Base-by-base conservation (phyloP, 2,797 vertebrate species). In the Premnoplex brunnescens region DNA sequence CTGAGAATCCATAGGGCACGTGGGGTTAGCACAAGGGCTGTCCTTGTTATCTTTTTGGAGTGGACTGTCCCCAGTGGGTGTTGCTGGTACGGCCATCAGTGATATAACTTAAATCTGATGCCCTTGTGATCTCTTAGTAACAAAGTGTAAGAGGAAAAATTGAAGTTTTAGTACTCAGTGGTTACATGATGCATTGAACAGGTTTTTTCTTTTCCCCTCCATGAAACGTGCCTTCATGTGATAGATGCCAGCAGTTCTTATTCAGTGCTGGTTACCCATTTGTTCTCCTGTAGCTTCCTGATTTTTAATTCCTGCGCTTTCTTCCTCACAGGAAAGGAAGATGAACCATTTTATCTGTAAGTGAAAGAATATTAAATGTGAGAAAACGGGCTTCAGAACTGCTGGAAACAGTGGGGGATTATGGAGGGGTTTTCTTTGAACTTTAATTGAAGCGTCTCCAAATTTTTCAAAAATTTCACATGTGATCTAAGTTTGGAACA, bases 391-490 rank as follows among this genome's bases (percentile, higher is more conserved):
- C 5, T 58, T 94, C 36, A n/a, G 39, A 58, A n/a, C 67, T 89
- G 28, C 44, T 1, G 3, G 54, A 16, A 48, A 6, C 15, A 20
- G 43, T 5, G n/a, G 49, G 30, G n/a, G 24, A 1, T 78, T 66
- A 11, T 6, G 32, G 51, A 58, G n/a, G 32, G 4, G 21, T 28
- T 73, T n/a, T 28, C n/a, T 88, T 63, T 63, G 44, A 41, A 8
- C 28, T 48, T 20, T 59, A 18, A 36, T 19, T 46, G 44, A 74
- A 69, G 56, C 28, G 24, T 60, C 49, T 88, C 28, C 48, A 14
- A 52, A 28, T 22, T 43, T 62, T 39, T 48, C 15, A 36, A 32
- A 36, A 74, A 51, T 14, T 1, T 73, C 21, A 2, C 0, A 0
- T 76, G 83, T 48, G 10, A 23, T 34, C 39, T 21, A 28, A 62